phyloP scores from a whole-genome alignment of 2,888 invertebrate genomes.

The Drosophila eohydei region DNA sequence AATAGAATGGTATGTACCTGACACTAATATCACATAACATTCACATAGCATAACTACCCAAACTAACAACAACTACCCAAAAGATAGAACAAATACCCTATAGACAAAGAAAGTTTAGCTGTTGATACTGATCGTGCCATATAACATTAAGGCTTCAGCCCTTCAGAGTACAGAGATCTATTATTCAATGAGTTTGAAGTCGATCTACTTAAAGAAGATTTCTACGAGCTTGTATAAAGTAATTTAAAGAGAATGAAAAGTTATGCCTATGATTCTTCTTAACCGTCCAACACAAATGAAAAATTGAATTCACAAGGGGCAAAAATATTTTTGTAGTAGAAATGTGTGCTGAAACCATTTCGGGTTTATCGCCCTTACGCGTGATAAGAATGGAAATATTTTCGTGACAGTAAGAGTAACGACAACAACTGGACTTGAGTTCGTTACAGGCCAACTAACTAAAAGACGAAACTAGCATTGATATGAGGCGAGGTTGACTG shows the following conservation, averaged over 20 bases:
- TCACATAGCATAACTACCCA: too few species aligned
- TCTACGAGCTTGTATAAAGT: not conserved
- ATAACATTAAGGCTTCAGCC: not conserved
- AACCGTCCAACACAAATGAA: not conserved
- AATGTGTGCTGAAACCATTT: conserved; percentile 16
- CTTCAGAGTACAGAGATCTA: not conserved
- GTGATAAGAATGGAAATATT: conserved; percentile 67
- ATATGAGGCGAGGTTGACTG: conserved; percentile 37
- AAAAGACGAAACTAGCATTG: conserved; percentile 27
- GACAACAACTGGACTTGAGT: conserved; percentile 33
- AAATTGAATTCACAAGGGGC: not conserved
- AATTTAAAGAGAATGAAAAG: not conserved
- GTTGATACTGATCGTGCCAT: too few species aligned
- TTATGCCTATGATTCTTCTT: not conserved
- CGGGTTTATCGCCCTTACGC: conserved; percentile 44
- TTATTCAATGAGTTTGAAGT: not conserved
- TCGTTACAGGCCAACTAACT: conserved; percentile 32
- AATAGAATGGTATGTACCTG: conserved; percentile 1
- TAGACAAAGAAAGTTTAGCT: too few species aligned
- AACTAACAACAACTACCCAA: too few species aligned
- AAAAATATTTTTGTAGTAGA: not conserved
- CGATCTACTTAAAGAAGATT: not conserved
- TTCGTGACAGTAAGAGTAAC: conserved; percentile 28
- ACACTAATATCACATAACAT: too few species aligned
- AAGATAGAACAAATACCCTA: too few species aligned